Base-by-base conservation (phyloP, 1,140 invertebrate genomes). In the Drosophila nasuta region DNA sequence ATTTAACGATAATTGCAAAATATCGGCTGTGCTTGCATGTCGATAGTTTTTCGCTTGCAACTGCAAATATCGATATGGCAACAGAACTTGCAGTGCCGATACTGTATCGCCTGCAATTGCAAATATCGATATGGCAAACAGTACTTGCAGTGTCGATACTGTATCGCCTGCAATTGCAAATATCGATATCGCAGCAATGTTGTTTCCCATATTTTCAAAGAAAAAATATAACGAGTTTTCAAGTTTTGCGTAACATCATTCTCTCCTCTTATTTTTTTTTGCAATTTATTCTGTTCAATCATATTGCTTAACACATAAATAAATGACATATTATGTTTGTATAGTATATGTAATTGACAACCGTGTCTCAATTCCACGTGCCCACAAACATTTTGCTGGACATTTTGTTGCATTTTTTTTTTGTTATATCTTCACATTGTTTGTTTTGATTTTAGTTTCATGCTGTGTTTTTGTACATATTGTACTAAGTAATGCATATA, bases 221-320 rank as follows among this genome's bases (percentile, higher is more conserved):
- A 15, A 28, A 56, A 1, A 59, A 28, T 58, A 6, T 8, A 59
- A 68, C 59, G 56, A n/a, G 10, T 41, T 6, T 15, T 11, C 35
- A 17, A 52, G 45, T 70, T 70, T 70, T 64, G 35, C 48, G 54
- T 68, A 52, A 60, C 46, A 60, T 45, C 46, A 60, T 45, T 41
- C 11, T 62, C 35, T 8, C 35, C 20, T 25, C 1, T 1, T 17
- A 17, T 20, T 20, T 3, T 20, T 38, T 8, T 59, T 65, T 63
- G 54, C 70, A 54, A 46, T 73, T 64, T 65, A 71, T 63, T 71
- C 60, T 70, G 46, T 68, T 62, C 66, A 69, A 67, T 71, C 56
- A 56, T 72, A 67, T 75, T 69, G 72, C 66, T 69, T 63, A 69
- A 62, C 25, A 74, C 38, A 68, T 60, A 70, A 71, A 43, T 75